phyloP scores from a whole-genome alignment of 1,140 invertebrate genomes.

The Drosophila murphyi region DNA sequence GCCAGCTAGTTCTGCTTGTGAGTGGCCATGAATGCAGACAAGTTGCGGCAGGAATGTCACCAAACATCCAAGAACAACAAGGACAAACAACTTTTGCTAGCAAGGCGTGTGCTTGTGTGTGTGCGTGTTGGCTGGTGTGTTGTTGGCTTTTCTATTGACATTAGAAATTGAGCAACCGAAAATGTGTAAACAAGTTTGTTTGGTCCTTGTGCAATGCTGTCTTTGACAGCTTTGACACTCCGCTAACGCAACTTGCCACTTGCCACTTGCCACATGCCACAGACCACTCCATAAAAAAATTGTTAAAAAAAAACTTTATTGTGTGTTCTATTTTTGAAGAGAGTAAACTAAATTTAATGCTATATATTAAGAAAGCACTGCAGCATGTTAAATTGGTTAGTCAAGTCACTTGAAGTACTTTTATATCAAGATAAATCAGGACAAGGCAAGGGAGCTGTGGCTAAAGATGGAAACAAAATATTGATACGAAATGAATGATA shows the following conservation, averaged over 20 bases:
- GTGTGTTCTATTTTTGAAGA: slow-evolving; percentile 14
- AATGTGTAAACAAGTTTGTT: slow-evolving; percentile 82
- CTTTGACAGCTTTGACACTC: slow-evolving; percentile 54
- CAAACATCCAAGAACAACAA: slow-evolving; percentile 64
- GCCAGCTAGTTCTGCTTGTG: slow-evolving; percentile 27
- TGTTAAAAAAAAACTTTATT: slow-evolving; percentile 55
- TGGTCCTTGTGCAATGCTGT: slow-evolving; percentile 69
- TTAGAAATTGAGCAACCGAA: slow-evolving; percentile 81
- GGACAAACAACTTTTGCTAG: slow-evolving; percentile 44
- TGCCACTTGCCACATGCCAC: slow-evolving; percentile 33
- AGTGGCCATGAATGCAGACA: slow-evolving; percentile 44
- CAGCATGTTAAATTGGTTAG: slow-evolving; percentile 54
- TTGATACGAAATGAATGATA: slow-evolving; percentile 35
- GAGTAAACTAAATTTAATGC: slow-evolving; percentile 45
- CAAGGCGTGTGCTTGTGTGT: slow-evolving; percentile 9
- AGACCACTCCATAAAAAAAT: slow-evolving; percentile 28
- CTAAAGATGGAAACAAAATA: slow-evolving; percentile 27
- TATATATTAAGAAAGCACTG: slow-evolving; percentile 22
- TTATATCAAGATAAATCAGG: slow-evolving; percentile 57
- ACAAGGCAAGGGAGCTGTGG: slow-evolving; percentile 53
- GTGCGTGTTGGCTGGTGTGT: slow-evolving; percentile 42
- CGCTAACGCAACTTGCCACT: slow-evolving; percentile 25
- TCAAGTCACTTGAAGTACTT: slow-evolving; percentile 29
- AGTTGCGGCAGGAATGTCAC: slow-evolving; percentile 35
- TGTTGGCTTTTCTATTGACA: slow-evolving; percentile 75